Evolutionary conservation across 2,797 vertebrate species (phyloP).

Genomic region (Xerus rutilus): DNA sequence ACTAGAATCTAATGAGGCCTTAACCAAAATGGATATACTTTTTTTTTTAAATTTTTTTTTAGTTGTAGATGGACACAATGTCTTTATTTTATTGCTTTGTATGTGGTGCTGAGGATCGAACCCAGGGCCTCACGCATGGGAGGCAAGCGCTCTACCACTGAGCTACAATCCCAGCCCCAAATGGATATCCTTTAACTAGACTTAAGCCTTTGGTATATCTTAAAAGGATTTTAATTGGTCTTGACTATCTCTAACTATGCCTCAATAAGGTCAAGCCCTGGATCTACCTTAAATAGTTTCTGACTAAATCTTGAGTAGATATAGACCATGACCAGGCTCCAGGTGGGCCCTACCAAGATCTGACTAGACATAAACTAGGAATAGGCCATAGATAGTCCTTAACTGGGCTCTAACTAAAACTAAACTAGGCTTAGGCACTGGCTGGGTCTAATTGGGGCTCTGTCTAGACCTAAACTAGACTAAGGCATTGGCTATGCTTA

Average conservation of each 20-base stretch:
- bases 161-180: too few relatives aligned
- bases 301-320: not conserved
- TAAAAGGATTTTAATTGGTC: not conserved
- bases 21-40: slow-evolving; percentile 37
- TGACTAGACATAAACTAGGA: not conserved
- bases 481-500: not conserved
- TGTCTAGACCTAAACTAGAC: too few relatives aligned
- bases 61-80: too few relatives aligned
- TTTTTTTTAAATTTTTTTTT: too few relatives aligned
- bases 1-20: not conserved
- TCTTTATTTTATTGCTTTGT: too few relatives aligned
- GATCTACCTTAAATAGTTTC: not conserved
- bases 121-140: too few relatives aligned
- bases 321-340: not conserved
- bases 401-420: not conserved
- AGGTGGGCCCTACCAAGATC: not conserved
- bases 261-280: not conserved
- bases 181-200: not conserved
- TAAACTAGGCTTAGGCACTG: not conserved
- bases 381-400: not conserved
- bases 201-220: not conserved
- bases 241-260: not conserved
- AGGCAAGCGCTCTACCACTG: too few relatives aligned
- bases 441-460: not conserved
- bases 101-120: too few relatives aligned